Evolutionary conservation across 2,113 vertebrate species (phyloP).

Genomic region (Tinamus guttatus): DNA sequence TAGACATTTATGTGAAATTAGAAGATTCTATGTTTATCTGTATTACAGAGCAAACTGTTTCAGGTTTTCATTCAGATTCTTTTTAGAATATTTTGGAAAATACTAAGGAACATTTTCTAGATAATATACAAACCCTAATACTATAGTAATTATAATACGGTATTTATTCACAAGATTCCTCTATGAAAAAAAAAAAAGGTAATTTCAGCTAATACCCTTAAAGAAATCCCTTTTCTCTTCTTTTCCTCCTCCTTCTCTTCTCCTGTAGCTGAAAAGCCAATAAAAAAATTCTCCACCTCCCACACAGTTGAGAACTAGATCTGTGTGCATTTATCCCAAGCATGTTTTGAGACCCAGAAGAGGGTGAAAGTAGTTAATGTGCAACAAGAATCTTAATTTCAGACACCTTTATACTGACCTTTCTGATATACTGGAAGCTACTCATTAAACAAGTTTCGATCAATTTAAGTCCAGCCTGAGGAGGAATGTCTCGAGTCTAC

Average conservation of each 20-base stretch:
- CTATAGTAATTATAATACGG: neutral
- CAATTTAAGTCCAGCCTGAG: slow-evolving; percentile 35
- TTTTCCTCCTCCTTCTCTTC: slow-evolving; percentile 50
- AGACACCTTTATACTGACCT: slow-evolving; percentile 7
- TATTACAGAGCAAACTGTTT: neutral
- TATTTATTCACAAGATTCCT: slow-evolving; percentile 20
- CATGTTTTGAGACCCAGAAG: slow-evolving; percentile 70
- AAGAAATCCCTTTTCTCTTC: slow-evolving; percentile 17
- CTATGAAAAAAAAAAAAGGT: neutral
- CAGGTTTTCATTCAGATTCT: neutral
- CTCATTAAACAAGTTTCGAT: slow-evolving; percentile 43
- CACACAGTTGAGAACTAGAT: slow-evolving; percentile 74
- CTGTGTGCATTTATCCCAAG: slow-evolving; percentile 69
- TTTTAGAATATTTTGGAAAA: neutral
- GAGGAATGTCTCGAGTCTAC: slow-evolving; percentile 73
- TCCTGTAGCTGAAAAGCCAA: slow-evolving; percentile 70
- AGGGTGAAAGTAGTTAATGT: slow-evolving; percentile 56
- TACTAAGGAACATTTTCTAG: neutral
- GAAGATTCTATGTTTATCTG: neutral
- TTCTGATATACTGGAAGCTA: slow-evolving; percentile 33
- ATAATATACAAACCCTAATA: neutral
- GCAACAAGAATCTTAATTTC: slow-evolving; percentile 51
- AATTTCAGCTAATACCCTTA: slow-evolving; percentile 43
- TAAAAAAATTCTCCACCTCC: slow-evolving; percentile 78
- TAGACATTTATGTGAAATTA: neutral